phyloP scores from a whole-genome alignment of 1,140 invertebrate species.

The Hesperophylax magnus region DNA sequence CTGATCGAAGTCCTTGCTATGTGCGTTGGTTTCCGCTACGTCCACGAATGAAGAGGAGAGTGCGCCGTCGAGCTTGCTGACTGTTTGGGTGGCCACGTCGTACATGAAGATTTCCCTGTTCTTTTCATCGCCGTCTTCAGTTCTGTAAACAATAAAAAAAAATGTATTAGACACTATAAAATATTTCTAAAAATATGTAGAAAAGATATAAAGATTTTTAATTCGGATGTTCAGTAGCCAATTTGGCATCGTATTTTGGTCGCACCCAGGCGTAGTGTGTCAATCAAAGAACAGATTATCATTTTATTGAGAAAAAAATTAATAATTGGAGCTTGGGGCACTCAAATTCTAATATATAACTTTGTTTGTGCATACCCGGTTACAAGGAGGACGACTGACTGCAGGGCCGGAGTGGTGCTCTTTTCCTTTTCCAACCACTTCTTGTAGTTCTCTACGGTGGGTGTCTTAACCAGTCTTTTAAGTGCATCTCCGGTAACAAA shows the following conservation, averaged over 20 bases:
- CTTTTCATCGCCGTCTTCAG: constrained; percentile 65
- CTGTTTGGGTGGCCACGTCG: constrained; percentile 77
- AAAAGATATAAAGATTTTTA: too few species aligned
- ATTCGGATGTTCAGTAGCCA: too few species aligned
- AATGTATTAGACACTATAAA: too few species aligned
- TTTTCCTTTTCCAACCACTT: constrained; percentile 85
- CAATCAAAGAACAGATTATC: too few species aligned
- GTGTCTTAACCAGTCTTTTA: constrained; percentile 82
- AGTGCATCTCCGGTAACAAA: constrained; percentile 79
- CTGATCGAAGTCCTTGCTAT: constrained; percentile 76
- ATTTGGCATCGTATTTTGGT: too few species aligned
- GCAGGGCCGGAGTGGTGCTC: constrained; percentile 77
- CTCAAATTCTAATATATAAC: too few species aligned
- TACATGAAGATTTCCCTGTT: constrained; percentile 90
- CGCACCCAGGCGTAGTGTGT: too few species aligned
- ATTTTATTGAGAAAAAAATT: too few species aligned
- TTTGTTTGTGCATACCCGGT: constrained; percentile 74
- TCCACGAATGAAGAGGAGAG: constrained; percentile 86
- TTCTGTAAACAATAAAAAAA: constrained; percentile 64
- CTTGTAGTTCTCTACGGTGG: constrained; percentile 82
- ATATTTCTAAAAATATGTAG: too few species aligned
- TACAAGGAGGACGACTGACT: constrained; percentile 85
- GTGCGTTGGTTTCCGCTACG: constrained; percentile 86
- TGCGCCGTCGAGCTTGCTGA: constrained; percentile 80
- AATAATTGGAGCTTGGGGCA: too few species aligned